Conservation (phyloP, 2,888 invertebrate genomes). For the Chymomyza procnemis region DNA sequence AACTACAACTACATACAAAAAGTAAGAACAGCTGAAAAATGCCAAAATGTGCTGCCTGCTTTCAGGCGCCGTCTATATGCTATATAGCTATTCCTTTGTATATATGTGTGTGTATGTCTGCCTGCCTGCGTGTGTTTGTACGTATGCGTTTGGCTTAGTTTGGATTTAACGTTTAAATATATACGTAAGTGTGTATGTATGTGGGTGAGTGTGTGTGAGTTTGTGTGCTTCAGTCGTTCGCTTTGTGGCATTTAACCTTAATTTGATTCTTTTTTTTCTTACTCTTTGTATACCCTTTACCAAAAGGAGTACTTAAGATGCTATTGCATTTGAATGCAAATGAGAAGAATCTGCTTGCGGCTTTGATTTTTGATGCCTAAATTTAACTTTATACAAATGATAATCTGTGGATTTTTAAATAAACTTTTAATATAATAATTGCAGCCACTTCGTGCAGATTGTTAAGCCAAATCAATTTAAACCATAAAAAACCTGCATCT, state of each 20-base stretch:
- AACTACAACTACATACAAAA: conserved; percentile 17
- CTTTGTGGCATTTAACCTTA: conserved; percentile 73
- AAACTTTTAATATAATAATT: no score
- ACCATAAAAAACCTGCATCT: no score
- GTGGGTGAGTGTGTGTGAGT: conserved; percentile 24
- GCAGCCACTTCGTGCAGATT: no score
- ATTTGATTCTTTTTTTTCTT: conserved; percentile 61
- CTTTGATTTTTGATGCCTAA: no score
- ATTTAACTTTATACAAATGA: no score
- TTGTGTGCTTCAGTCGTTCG: conserved; percentile 44
- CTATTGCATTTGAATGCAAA: no score
- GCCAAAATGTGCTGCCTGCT: conserved; percentile 69
- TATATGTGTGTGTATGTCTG: conserved; percentile 17
- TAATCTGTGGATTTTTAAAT: no score
- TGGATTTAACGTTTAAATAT: conserved; percentile 49
- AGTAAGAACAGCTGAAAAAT: conserved; percentile 42
- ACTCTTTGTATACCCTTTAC: conserved; percentile 1
- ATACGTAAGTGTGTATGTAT: conserved; percentile 10
- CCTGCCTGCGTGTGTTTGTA: conserved; percentile 36
- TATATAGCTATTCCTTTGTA: conserved; percentile 23
- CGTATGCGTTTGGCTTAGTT: conserved; percentile 50
- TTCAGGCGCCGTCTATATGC: conserved; percentile 49
- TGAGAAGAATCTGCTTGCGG: no score
- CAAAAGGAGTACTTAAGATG: no score
- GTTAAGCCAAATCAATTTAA: no score